phyloP scores from a whole-genome alignment of 2,113 vertebrate genomes.

The Lamprologus speciosus region DNA sequence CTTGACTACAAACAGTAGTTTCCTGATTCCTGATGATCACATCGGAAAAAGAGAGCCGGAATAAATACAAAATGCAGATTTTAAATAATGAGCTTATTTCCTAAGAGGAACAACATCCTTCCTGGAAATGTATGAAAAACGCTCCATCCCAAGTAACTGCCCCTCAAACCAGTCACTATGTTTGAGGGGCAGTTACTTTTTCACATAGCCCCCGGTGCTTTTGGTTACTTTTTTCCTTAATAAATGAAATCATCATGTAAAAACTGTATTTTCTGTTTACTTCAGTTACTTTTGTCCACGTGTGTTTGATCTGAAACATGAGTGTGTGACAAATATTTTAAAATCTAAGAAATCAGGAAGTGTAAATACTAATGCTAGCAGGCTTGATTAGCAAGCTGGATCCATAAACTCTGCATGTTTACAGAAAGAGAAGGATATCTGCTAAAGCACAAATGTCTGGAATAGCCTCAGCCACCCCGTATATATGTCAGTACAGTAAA shows the following conservation, averaged over 20 bases:
- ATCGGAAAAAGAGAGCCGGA: not conserved
- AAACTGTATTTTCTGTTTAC: not conserved
- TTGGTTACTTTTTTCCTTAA: not conserved
- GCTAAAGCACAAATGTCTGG: not conserved
- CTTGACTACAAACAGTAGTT: not conserved
- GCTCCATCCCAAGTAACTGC: not conserved
- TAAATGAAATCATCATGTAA: not conserved
- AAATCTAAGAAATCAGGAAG: not conserved
- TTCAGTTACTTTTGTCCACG: not conserved
- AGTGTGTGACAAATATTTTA: not conserved
- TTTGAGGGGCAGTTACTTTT: not conserved
- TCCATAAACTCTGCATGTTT: not conserved
- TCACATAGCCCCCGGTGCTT: not conserved
- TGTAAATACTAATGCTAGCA: not conserved
- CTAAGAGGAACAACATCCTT: not conserved
- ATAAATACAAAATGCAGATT: not conserved
- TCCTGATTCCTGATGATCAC: not conserved
- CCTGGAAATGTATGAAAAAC: not conserved
- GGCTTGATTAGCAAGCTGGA: not conserved
- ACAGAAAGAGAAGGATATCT: not conserved
- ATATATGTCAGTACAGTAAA: not conserved
- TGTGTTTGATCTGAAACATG: not conserved
- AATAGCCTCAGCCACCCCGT: not conserved
- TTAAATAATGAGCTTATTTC: not conserved
- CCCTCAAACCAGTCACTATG: not conserved